Evolutionary conservation across 2,888 invertebrate genomes (phyloP).

Genomic region (Brassicogethes aeneus): DNA sequence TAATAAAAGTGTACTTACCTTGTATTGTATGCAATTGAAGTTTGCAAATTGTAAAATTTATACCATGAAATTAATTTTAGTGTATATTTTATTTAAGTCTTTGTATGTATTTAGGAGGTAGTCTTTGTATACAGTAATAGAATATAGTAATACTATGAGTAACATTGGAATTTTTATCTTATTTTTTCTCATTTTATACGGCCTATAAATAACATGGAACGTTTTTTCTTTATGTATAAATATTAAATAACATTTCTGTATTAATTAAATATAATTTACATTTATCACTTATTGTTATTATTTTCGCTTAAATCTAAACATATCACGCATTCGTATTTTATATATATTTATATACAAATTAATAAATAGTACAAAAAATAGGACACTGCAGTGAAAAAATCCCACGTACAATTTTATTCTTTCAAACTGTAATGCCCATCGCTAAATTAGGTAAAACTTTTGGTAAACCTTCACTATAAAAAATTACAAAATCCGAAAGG

Average conservation of each 20-base stretch:
- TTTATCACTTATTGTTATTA: conserved; percentile 1
- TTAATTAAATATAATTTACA: background rate
- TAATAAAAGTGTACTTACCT: conserved; percentile 1
- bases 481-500: background rate
- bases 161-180: conserved; percentile 26
- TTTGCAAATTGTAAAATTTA: background rate
- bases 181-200: conserved; percentile 21
- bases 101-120: conserved; percentile 30
- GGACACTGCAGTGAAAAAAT: conserved; percentile 1
- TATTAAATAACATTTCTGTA: conserved; percentile 1
- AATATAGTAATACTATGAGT: conserved; percentile 22
- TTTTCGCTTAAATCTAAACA: conserved; percentile 13
- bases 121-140: conserved; percentile 27
- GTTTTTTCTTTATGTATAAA: conserved; percentile 14
- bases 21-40: background rate
- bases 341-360: conserved; percentile 9
- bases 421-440: conserved; percentile 10
- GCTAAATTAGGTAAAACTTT: conserved; percentile 4
- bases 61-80: background rate
- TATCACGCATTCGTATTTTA: conserved; percentile 24
- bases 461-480: conserved; percentile 11
- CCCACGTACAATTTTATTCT: background rate
- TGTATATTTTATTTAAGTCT: conserved; percentile 18
- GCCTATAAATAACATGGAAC: conserved; percentile 33
- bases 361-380: conserved; percentile 15